Evolutionary conservation across 1,140 invertebrate genomes (phyloP).

Genomic region (Trialeurodes vaporariorum): DNA sequence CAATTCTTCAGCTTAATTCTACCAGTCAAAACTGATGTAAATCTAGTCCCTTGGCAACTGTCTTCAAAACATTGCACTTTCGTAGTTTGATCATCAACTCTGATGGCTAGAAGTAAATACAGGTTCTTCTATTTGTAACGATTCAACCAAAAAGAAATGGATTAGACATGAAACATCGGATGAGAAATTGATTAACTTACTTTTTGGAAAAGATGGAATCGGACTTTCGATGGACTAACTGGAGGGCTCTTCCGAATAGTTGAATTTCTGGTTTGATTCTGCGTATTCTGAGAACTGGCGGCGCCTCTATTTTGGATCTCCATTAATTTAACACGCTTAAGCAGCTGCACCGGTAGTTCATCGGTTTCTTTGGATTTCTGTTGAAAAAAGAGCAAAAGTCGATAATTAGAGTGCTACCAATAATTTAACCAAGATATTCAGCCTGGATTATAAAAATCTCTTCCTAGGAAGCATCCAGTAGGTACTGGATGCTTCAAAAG

Average conservation of each 20-base stretch:
- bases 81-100: background rate
- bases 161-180: background rate
- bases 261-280: constrained; percentile 7
- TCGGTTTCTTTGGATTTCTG: background rate
- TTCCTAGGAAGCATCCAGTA: no score
- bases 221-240: constrained; percentile 35
- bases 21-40: no score
- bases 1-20: no score
- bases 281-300: background rate
- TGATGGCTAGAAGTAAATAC: background rate
- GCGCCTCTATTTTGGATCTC: background rate
- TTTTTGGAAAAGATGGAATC: constrained; percentile 37
- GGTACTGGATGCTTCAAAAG: no score
- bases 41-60: no score
- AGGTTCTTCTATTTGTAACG: no score
- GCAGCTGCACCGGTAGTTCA: background rate
- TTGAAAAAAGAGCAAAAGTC: constrained; percentile 3
- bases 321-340: background rate
- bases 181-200: constrained; percentile 24
- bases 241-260: constrained; percentile 32
- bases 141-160: no score
- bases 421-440: no score
- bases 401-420: no score
- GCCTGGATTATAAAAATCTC: no score
- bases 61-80: constrained; percentile 8